Conservation (phyloP, 2,797 vertebrate species). For the Iguana delicatissima region DNA sequence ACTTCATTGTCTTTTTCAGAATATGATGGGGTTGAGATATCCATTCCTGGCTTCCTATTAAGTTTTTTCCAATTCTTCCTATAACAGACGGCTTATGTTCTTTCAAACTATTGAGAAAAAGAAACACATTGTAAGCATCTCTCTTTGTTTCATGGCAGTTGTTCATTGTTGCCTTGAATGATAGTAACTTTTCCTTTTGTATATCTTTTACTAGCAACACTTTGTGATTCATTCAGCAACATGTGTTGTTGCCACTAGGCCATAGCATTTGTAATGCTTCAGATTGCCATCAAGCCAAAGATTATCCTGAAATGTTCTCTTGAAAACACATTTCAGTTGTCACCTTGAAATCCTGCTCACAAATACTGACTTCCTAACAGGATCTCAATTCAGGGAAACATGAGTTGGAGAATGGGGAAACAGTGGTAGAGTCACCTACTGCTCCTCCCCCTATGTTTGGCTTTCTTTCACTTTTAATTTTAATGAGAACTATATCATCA, state of each 20-base stretch:
- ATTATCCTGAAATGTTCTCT: slow-evolving; percentile 44
- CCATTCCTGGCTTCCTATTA: neutral
- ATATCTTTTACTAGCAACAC: slow-evolving; percentile 2
- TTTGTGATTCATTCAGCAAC: neutral
- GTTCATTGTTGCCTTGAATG: too few relatives aligned
- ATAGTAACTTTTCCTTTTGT: slow-evolving; percentile 28
- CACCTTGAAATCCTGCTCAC: neutral
- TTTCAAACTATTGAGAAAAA: neutral
- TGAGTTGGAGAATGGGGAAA: neutral
- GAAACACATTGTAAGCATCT: neutral
- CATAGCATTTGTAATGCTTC: neutral
- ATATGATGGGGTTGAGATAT: neutral
- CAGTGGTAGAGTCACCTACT: neutral
- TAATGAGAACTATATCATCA: neutral
- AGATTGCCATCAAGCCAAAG: neutral
- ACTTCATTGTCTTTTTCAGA: too few relatives aligned
- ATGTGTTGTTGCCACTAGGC: slow-evolving; percentile 41
- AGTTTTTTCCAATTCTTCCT: too few relatives aligned
- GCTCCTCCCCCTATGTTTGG: too few relatives aligned
- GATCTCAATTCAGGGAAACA: neutral
- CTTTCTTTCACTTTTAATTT: neutral
- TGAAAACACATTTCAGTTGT: slow-evolving; percentile 40
- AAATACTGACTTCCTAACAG: neutral
- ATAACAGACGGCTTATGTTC: slow-evolving; percentile 13
- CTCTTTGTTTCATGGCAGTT: too few relatives aligned